Conservation (phyloP, 1,140 invertebrate species). For the Formica exsecta region DNA sequence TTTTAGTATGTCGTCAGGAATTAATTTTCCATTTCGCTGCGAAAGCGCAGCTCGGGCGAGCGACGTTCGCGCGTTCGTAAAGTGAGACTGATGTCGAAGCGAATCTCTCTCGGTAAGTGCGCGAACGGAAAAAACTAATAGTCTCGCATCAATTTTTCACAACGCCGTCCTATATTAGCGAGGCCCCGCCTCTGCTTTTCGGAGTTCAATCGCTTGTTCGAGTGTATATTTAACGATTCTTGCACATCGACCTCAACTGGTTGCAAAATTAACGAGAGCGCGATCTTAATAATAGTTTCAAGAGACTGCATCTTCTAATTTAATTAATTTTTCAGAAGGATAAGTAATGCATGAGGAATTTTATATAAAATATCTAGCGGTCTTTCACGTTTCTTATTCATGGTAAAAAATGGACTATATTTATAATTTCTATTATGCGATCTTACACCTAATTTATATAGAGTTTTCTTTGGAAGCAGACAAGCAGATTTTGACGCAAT, state of each 20-base stretch:
- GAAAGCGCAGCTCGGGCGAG: not conserved
- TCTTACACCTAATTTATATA: too few species aligned
- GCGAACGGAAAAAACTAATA: not conserved
- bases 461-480: too few species aligned
- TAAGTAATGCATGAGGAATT: not conserved
- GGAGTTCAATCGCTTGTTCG: conserved; percentile 24
- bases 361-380: too few species aligned
- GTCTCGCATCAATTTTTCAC: conserved; percentile 15
- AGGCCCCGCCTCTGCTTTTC: not conserved
- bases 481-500: not conserved
- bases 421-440: too few species aligned
- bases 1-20: conserved; percentile 54
- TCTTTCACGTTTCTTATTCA: too few species aligned
- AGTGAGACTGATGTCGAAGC: not conserved
- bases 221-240: not conserved
- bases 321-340: not conserved
- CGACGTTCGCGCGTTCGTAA: not conserved
- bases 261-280: not conserved
- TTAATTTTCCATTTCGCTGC: conserved; percentile 45
- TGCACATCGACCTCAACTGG: not conserved
- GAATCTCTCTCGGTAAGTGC: not conserved
- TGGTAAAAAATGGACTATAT: too few species aligned
- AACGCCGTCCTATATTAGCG: not conserved
- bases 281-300: not conserved
- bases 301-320: not conserved